Evolutionary conservation across 2,888 invertebrate genomes (phyloP), one percentile per base, ranked within the genome.

Genomic region (Limnephilus marmoratus): DNA sequence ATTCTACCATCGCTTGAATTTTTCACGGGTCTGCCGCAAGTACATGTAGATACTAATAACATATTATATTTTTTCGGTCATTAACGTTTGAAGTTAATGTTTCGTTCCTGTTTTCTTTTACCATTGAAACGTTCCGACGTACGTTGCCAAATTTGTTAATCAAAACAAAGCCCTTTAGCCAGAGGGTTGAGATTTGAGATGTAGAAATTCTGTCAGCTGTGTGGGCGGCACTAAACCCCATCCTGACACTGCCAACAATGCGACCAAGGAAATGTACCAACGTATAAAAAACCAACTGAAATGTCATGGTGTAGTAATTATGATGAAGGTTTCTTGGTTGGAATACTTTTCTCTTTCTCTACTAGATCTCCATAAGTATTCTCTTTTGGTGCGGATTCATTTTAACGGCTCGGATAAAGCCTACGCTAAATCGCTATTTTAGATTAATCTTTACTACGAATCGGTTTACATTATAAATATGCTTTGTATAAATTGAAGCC

Each of bases 181-280:
- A 68, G 24, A 68, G 24, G 53, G 7, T 68, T 68, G 53, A 31
- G 82, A 83, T 18, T 31, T 37, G 85, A 85, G 41, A 18, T 34
- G 9, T 45, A 24, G 45, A 85, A 37, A 85, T 85, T 85, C 41
- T 45, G 85, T 45, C 85, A 85, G 9, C 85, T 85, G 85, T 12
- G 85, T 37, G 37, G 85, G 85, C 85, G 85, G n/a, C n/a, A 3
- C 41, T 83, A 34, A 18, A 29, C 18, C 53, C 24, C 9, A 15
- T 4, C 53, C 18, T 18, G 31, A 83, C 82, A 34, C 13, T 34
- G 82, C 82, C 82, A 31, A 13, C 34, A 34, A 83, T 83, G 34
- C 82, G 11, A 31, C 37, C 15, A 18, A 18, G 83, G 24, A 37
- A 83, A 83, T 31, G 34, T 34, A 34, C 83, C 83, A 83, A 31